Conservation (phyloP, 2,888 invertebrate genomes). For the Eudemis profundana region DNA sequence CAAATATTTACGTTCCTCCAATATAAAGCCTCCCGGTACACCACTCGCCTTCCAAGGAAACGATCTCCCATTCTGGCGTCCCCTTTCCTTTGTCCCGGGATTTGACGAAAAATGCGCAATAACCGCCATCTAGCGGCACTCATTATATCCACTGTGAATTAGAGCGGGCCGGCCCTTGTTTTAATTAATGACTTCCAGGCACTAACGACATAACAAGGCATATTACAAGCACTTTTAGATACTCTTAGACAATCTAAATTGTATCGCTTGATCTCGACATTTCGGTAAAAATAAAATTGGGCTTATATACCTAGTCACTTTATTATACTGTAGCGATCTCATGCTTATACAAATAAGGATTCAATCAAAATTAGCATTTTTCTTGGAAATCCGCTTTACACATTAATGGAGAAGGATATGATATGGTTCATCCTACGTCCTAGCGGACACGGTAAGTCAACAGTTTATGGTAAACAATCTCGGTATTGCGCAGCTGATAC, state of each 20-base stretch:
- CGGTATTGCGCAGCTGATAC: conserved; percentile 6
- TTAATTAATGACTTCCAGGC: conserved; percentile 21
- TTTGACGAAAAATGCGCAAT: conserved; percentile 42
- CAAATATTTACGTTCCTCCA: background rate
- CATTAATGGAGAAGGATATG: too few species aligned
- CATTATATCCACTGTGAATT: conserved; percentile 27
- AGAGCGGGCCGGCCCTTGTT: conserved; percentile 8
- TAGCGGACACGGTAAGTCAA: background rate
- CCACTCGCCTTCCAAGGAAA: conserved; percentile 48
- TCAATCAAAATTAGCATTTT: too few species aligned
- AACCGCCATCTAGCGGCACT: conserved; percentile 31
- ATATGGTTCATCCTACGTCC: background rate
- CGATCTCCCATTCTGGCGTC: conserved; percentile 53
- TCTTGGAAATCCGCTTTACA: too few species aligned
- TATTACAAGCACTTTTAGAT: background rate
- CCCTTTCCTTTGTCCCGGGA: conserved; percentile 51
- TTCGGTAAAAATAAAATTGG: too few species aligned
- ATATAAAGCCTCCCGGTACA: conserved; percentile 17
- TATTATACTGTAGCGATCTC: too few species aligned
- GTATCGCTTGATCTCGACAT: too few species aligned
- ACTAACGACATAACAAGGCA: conserved; percentile 4
- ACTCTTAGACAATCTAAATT: background rate
- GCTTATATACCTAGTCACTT: too few species aligned
- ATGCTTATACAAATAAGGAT: too few species aligned
- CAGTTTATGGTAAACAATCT: conserved; percentile 20